Percentiles rank a stretch among this genome's conserved stretches.
Evolutionary conservation across 2,888 invertebrate genomes (phyloP).

Genomic region (Tubulanus polymorphus): DNA sequence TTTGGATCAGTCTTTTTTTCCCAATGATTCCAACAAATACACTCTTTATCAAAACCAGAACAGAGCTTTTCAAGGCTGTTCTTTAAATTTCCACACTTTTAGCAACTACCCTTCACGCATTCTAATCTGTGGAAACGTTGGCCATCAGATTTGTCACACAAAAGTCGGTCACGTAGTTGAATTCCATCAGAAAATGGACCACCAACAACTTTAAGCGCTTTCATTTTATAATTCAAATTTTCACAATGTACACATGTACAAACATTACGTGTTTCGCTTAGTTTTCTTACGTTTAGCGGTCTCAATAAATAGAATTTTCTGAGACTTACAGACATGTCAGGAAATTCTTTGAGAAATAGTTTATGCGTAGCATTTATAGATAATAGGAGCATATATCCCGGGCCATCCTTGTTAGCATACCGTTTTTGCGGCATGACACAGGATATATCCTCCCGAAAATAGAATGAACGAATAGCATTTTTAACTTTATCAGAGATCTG

Average conservation of each 20-base stretch:
- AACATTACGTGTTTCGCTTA: constrained; percentile 14
- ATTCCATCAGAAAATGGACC: constrained; percentile 10
- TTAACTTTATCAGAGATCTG: too few relatives aligned
- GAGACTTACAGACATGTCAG: constrained; percentile 10
- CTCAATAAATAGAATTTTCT: constrained; percentile 15
- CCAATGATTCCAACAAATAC: constrained; percentile 16
- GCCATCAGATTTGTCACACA: constrained; percentile 20
- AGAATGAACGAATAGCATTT: too few relatives aligned
- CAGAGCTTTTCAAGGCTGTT: constrained; percentile 12
- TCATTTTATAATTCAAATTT: constrained; percentile 20
- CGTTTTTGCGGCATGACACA: constrained; percentile 14
- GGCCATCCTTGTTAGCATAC: constrained; percentile 19
- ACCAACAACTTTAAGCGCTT: constrained; percentile 14
- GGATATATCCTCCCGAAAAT: constrained; percentile 15
- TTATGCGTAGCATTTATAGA: constrained; percentile 17
- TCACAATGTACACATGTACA: constrained; percentile 22
- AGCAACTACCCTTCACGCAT: constrained; percentile 19
- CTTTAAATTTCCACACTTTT: constrained; percentile 12
- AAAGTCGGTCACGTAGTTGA: constrained; percentile 14
- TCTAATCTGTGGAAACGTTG: constrained; percentile 10
- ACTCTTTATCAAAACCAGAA: constrained; percentile 7
- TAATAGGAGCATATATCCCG: constrained; percentile 17
- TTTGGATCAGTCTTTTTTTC: constrained; percentile 1
- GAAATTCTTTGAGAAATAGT: constrained; percentile 10
- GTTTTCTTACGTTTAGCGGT: constrained; percentile 16